Conservation (phyloP, 2,888 invertebrate species). For the Drosophila ezoana region DNA sequence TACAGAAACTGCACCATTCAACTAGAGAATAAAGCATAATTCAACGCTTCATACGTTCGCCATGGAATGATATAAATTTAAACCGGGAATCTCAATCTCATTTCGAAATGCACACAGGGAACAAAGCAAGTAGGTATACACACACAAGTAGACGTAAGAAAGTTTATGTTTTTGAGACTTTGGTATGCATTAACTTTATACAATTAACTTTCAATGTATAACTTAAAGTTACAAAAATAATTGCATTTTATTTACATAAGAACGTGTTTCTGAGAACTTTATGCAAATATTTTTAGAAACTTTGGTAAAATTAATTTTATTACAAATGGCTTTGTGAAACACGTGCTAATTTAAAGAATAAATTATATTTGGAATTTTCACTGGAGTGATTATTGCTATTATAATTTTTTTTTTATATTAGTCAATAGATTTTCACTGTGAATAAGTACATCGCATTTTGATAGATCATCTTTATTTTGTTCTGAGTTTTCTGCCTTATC, state of each 20-base stretch:
- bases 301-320: no score
- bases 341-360: neutral
- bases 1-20: neutral
- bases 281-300: neutral
- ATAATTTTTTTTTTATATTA: constrained; percentile 7
- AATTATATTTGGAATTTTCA: neutral
- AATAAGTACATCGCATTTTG: constrained; percentile 12
- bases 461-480: constrained; percentile 1
- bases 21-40: neutral
- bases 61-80: neutral
- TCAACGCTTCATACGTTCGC: neutral
- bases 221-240: constrained; percentile 7
- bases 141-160: constrained; percentile 10
- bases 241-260: constrained; percentile 15
- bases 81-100: neutral
- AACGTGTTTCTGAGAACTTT: neutral
- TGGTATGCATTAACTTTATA: constrained; percentile 6
- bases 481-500: constrained; percentile 21
- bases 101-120: constrained; percentile 15
- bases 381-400: neutral
- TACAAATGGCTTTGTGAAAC: constrained; percentile 4
- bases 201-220: constrained; percentile 15
- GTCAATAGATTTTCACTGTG: constrained; percentile 19
- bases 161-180: neutral
- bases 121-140: constrained; percentile 33